Evolutionary conservation across 1,140 invertebrate species (phyloP).

Genomic region (Hycleus cichorii): DNA sequence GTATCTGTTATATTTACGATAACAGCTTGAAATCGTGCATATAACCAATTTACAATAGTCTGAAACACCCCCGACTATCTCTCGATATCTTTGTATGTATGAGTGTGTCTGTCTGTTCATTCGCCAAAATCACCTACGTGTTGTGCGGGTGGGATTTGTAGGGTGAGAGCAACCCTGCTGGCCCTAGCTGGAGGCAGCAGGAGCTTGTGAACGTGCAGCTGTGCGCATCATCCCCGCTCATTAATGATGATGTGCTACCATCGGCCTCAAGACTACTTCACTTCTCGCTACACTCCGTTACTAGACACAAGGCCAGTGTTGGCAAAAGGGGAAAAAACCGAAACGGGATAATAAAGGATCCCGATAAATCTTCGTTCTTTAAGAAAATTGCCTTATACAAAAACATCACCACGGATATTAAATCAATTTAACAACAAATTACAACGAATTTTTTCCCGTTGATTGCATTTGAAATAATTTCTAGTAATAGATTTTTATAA

Average conservation of each 20-base stretch:
- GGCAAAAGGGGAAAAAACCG: constrained; percentile 2
- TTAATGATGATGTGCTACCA: constrained; percentile 37
- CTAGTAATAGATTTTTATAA: constrained; percentile 3
- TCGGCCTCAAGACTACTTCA: constrained; percentile 36
- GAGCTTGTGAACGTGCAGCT: constrained; percentile 27
- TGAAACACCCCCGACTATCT: background rate
- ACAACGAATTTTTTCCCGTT: too few species aligned
- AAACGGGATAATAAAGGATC: constrained; percentile 18
- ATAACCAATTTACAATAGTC: constrained; percentile 6
- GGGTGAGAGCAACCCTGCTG: constrained; percentile 11
- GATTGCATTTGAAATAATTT: too few species aligned
- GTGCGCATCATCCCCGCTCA: constrained; percentile 32
- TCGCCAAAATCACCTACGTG: constrained; percentile 23
- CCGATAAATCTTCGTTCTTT: constrained; percentile 12
- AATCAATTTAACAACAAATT: constrained; percentile 13
- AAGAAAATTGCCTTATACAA: constrained; percentile 15
- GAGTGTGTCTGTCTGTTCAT: background rate
- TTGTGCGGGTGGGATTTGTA: constrained; percentile 17
- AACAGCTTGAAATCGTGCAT: constrained; percentile 4
- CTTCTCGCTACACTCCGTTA: constrained; percentile 28
- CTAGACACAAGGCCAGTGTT: constrained; percentile 21
- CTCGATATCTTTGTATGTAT: too few species aligned
- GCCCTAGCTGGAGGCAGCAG: constrained; percentile 19
- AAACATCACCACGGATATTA: constrained; percentile 1
- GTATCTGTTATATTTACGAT: too few species aligned